These are phyloP conservation scores for Chalcosyrphus nemorum DNA, from an alignment of 2,888 invertebrate genomes.

Conservation along the genomic window DNA sequence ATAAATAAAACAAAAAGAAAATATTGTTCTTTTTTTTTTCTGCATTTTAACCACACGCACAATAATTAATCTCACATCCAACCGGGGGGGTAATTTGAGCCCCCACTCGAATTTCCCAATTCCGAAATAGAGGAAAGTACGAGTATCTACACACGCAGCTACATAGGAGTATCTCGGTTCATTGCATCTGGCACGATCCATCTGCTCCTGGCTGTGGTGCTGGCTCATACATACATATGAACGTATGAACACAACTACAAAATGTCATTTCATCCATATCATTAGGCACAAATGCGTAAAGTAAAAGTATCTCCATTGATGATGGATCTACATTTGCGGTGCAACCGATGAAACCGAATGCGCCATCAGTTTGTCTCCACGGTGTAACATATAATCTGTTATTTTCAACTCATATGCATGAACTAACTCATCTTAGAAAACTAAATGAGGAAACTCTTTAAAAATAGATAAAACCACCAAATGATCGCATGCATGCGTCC, in stretches of 20 bases:
- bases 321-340: slow-evolving; percentile 61
- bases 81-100: slow-evolving; percentile 59
- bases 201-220: slow-evolving; percentile 50
- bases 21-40: too few species aligned
- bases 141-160: slow-evolving; percentile 20
- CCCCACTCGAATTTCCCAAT: slow-evolving; percentile 55
- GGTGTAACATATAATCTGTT: background rate
- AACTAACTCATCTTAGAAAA: slow-evolving; percentile 52
- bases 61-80: slow-evolving; percentile 48
- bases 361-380: slow-evolving; percentile 25
- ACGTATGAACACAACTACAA: slow-evolving; percentile 23
- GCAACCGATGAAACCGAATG: slow-evolving; percentile 57
- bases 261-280: slow-evolving; percentile 71
- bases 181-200: slow-evolving; percentile 73
- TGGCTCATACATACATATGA: slow-evolving; percentile 14
- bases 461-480: slow-evolving; percentile 31
- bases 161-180: slow-evolving; percentile 55
- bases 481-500: slow-evolving; percentile 32
- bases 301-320: slow-evolving; percentile 32
- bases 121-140: background rate
- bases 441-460: slow-evolving; percentile 9
- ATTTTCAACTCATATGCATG: slow-evolving; percentile 47
- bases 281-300: slow-evolving; percentile 50
- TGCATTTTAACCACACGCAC: slow-evolving; percentile 78
- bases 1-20: slow-evolving; percentile 44